These are phyloP conservation scores for Percina caprodes DNA, from an alignment of 2,113 vertebrate genomes.

Conservation along the genomic window DNA sequence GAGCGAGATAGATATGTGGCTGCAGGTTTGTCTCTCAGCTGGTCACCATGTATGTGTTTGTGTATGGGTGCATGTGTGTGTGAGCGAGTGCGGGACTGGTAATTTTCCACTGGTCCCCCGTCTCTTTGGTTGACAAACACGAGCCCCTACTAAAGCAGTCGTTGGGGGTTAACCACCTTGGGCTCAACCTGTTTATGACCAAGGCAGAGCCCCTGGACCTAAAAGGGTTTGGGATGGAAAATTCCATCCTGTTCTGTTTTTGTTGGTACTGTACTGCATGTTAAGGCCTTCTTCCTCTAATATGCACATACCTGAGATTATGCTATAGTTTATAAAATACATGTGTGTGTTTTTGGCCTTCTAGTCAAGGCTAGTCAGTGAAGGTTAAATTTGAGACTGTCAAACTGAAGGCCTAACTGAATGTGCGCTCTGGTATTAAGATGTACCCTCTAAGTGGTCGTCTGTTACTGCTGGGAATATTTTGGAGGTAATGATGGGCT, in stretches of 20 bases:
- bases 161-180: constrained; percentile 70
- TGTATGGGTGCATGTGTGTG: constrained; percentile 54
- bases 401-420: constrained; percentile 24
- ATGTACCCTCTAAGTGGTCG: constrained; percentile 5
- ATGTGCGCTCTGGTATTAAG: constrained; percentile 13
- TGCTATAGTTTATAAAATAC: constrained; percentile 23
- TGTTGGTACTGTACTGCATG: constrained; percentile 51
- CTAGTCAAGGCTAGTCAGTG: constrained; percentile 24
- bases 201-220: constrained; percentile 74
- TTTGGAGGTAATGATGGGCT: constrained; percentile 22
- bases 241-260: constrained; percentile 77
- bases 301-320: constrained; percentile 35
- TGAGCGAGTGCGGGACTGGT: constrained; percentile 79
- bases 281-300: constrained; percentile 45
- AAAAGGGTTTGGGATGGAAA: constrained; percentile 81
- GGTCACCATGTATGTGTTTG: constrained; percentile 60
- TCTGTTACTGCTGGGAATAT: constrained; percentile 19
- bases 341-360: constrained; percentile 33
- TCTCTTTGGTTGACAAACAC: constrained; percentile 80
- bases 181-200: constrained; percentile 78
- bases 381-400: constrained; percentile 28
- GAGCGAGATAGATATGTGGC: constrained; percentile 77
- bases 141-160: constrained; percentile 71
- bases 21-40: constrained; percentile 62
- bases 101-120: constrained; percentile 85